Conservation (phyloP, 2,888 invertebrate genomes). For the Acleris sparsana region DNA sequence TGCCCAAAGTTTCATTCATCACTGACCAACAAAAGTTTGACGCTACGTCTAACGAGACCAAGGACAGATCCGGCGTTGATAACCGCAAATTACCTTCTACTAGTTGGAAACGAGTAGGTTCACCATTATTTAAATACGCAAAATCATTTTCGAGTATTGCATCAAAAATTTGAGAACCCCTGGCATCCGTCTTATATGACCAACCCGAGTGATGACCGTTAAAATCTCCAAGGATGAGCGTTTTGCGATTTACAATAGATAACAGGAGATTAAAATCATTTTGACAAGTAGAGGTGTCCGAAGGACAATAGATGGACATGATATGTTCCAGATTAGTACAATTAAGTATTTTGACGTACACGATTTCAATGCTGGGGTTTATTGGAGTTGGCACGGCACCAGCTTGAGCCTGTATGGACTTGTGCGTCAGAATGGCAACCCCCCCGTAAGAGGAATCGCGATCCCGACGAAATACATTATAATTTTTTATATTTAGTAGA, state of each 20-base stretch:
- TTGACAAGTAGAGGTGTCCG: slow-evolving; percentile 24
- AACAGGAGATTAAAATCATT: slow-evolving; percentile 44
- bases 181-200: slow-evolving; percentile 42
- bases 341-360: slow-evolving; percentile 41
- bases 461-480: slow-evolving; percentile 32
- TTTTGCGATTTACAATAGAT: slow-evolving; percentile 22
- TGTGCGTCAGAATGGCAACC: slow-evolving; percentile 2
- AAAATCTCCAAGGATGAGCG: slow-evolving; percentile 43
- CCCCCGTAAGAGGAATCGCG: not conserved
- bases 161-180: slow-evolving; percentile 42
- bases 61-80: slow-evolving; percentile 42
- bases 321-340: slow-evolving; percentile 40
- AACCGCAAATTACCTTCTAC: slow-evolving; percentile 39
- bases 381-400: not conserved
- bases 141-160: slow-evolving; percentile 35
- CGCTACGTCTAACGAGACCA: slow-evolving; percentile 35
- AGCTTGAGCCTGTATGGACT: not conserved
- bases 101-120: slow-evolving; percentile 37
- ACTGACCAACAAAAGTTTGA: slow-evolving; percentile 37
- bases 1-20: slow-evolving; percentile 39
- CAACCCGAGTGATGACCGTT: slow-evolving; percentile 46
- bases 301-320: slow-evolving; percentile 42
- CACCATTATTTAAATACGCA: slow-evolving; percentile 38
- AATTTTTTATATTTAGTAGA: slow-evolving; percentile 36
- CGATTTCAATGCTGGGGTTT: slow-evolving; percentile 38